Evolutionary conservation across 2,888 invertebrate species (phyloP).

Genomic region (Dynastes grantii): DNA sequence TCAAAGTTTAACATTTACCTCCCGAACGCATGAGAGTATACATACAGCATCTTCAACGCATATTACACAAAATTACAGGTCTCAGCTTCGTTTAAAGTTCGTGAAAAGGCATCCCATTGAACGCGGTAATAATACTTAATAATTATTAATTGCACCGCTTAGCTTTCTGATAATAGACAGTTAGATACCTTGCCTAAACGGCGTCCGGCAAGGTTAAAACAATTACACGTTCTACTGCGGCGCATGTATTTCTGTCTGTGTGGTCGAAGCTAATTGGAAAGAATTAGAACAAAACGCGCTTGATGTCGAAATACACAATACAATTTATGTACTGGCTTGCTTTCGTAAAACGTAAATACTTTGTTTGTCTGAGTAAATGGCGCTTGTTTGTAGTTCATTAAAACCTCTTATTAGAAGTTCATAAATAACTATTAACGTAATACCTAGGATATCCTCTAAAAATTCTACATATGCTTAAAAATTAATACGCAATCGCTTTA

Average conservation of each 20-base stretch:
- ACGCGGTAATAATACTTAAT: constrained; percentile 33
- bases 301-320: constrained; percentile 4
- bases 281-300: constrained; percentile 22
- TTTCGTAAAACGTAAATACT: constrained; percentile 5
- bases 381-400: too few relatives aligned
- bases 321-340: neutral
- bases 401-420: too few relatives aligned
- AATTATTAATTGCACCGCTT: constrained; percentile 32
- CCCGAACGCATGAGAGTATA: neutral
- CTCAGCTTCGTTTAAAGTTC: too few relatives aligned
- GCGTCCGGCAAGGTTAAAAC: constrained; percentile 28
- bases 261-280: constrained; percentile 15
- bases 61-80: too few relatives aligned
- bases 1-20: constrained; percentile 15
- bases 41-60: too few relatives aligned
- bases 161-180: constrained; percentile 25
- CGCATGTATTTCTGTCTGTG: constrained; percentile 15
- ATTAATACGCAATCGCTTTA: too few relatives aligned
- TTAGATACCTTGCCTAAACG: constrained; percentile 24
- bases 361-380: neutral
- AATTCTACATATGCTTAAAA: too few relatives aligned
- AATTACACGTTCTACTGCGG: constrained; percentile 20
- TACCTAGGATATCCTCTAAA: too few relatives aligned
- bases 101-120: neutral
- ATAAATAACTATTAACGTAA: too few relatives aligned